Conservation (phyloP, 2,113 vertebrate species). For the Trematocara stigmaticum region DNA sequence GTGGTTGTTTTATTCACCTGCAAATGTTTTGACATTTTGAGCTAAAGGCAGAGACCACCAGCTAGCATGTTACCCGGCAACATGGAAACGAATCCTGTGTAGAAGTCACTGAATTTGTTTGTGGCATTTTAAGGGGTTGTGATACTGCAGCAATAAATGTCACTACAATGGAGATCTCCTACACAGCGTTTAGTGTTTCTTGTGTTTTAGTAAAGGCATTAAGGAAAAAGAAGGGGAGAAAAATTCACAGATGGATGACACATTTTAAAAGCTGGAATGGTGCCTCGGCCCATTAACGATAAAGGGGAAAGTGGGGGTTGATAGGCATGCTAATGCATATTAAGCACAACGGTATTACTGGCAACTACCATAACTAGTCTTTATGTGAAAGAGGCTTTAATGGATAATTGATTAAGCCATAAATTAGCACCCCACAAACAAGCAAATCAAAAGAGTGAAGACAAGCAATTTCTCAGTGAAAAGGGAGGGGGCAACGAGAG, state of each 20-base stretch:
- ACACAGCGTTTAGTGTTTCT: neutral
- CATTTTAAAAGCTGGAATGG: conserved; percentile 51
- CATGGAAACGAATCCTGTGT: neutral
- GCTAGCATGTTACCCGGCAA: neutral
- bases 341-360: conserved; percentile 54
- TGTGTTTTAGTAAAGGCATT: conserved; percentile 3
- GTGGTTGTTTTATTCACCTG: neutral
- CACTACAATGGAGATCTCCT: neutral
- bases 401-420: conserved; percentile 71
- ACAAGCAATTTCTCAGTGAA: conserved; percentile 38
- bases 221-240: conserved; percentile 19
- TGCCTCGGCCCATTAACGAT: conserved; percentile 45
- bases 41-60: neutral
- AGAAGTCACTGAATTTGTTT: neutral
- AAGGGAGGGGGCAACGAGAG: neutral
- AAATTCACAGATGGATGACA: conserved; percentile 34
- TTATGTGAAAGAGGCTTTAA: conserved; percentile 60
- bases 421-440: conserved; percentile 65
- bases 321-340: conserved; percentile 59
- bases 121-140: neutral
- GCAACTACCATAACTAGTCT: conserved; percentile 53
- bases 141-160: neutral
- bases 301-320: conserved; percentile 45
- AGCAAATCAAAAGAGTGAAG: conserved; percentile 61
- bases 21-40: neutral